Conservation (phyloP, 1,140 invertebrate species). For the Globodera rostochiensis region DNA sequence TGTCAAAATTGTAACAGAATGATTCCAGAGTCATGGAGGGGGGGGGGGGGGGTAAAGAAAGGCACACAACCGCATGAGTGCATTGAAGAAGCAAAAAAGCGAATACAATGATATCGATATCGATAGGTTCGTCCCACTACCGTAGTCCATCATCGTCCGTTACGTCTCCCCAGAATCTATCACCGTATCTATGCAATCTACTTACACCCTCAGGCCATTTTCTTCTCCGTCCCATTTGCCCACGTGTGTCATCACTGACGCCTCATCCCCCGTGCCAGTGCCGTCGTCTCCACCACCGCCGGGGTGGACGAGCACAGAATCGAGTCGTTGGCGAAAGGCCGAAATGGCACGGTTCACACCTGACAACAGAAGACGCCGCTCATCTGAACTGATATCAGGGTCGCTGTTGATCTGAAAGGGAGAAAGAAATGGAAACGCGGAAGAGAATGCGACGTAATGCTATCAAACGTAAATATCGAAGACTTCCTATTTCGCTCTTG, state of each 20-base stretch:
- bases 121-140: no score
- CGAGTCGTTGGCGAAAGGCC: slow-evolving; percentile 26
- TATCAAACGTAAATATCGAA: neutral
- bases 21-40: no score
- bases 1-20: no score
- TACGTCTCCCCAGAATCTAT: no score
- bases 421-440: neutral
- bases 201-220: neutral
- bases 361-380: slow-evolving; percentile 20
- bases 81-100: no score
- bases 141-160: no score
- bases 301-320: neutral
- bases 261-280: neutral
- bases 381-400: slow-evolving; percentile 21
- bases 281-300: neutral
- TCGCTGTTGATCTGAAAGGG: slow-evolving; percentile 33
- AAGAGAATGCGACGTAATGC: no score
- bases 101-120: no score
- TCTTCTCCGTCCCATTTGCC: slow-evolving; percentile 3
- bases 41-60: no score
- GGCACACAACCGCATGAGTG: no score
- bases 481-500: neutral
- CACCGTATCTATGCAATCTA: no score
- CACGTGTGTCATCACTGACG: neutral
- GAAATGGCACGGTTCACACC: slow-evolving; percentile 28